These are phyloP conservation scores for Strix aluco DNA, from an alignment of 2,113 vertebrate genomes.

Conservation along the genomic window DNA sequence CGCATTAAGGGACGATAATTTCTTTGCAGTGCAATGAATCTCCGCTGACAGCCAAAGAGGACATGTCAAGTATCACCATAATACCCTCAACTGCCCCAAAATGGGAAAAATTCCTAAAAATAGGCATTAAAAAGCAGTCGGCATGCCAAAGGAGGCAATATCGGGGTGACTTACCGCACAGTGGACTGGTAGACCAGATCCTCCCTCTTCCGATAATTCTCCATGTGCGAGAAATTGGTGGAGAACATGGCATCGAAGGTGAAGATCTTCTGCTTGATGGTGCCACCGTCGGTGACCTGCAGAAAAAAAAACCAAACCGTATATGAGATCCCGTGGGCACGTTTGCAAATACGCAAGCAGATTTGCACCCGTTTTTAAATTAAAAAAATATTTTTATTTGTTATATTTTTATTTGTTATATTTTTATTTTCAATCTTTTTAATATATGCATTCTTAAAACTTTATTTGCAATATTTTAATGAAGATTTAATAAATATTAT, in stretches of 20 bases:
- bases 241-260: constrained; percentile 95
- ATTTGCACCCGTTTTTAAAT: accelerated
- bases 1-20: accelerated
- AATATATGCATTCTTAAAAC: neutral
- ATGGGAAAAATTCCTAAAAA: neutral
- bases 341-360: accelerated
- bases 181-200: constrained; percentile 92
- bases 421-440: accelerated
- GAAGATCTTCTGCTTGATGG: constrained; percentile 93
- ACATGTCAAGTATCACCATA: accelerated
- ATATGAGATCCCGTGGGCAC: accelerated
- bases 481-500: neutral
- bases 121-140: accelerated
- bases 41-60: no score
- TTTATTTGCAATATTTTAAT: no score
- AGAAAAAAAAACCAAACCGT: neutral
- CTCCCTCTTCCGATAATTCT: constrained; percentile 83
- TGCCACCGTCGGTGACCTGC: constrained; percentile 88
- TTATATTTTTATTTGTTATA: no score
- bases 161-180: constrained; percentile 79
- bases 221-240: constrained; percentile 89
- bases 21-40: neutral
- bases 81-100: neutral
- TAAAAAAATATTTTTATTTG: neutral
- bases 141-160: accelerated